A percentile compares a stretch with the other conserved stretches of the same genome.
phyloP scores from a whole-genome alignment of 2,888 invertebrate genomes.

The Flabesymbios commensalis region DNA sequence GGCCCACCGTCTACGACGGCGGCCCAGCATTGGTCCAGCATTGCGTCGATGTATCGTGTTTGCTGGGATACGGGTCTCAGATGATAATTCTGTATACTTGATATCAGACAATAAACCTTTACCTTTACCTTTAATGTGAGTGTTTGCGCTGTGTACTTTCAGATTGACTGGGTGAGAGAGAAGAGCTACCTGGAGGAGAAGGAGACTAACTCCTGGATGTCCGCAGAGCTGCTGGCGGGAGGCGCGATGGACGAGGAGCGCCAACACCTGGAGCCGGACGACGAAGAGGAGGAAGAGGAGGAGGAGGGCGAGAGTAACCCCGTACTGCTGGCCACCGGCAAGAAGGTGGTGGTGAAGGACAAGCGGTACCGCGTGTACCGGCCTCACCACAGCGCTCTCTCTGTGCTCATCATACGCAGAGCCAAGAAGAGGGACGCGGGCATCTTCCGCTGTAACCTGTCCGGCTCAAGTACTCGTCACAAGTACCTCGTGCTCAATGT shows the following conservation, averaged over 20 bases:
- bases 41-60: too few species aligned
- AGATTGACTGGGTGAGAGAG: too few species aligned
- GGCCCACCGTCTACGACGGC: too few species aligned
- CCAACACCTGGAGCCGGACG: not conserved
- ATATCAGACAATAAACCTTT: too few species aligned
- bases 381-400: conserved; percentile 38
- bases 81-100: too few species aligned
- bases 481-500: conserved; percentile 40
- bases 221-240: too few species aligned
- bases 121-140: too few species aligned
- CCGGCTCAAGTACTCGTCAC: conserved; percentile 36
- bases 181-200: too few species aligned
- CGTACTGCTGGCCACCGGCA: conserved; percentile 31
- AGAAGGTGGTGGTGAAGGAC: conserved; percentile 32
- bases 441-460: conserved; percentile 38
- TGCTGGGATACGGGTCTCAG: too few species aligned
- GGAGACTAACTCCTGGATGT: too few species aligned
- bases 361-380: conserved; percentile 34
- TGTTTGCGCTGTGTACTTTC: too few species aligned
- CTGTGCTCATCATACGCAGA: conserved; percentile 38
- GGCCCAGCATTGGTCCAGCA: too few species aligned
- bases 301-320: conserved; percentile 7
- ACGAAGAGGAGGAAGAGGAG: not conserved
- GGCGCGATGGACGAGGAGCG: conserved; percentile 12
- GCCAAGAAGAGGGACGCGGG: conserved; percentile 38